Base-by-base conservation (phyloP, 2,113 vertebrate species). In the Uria aalge region DNA sequence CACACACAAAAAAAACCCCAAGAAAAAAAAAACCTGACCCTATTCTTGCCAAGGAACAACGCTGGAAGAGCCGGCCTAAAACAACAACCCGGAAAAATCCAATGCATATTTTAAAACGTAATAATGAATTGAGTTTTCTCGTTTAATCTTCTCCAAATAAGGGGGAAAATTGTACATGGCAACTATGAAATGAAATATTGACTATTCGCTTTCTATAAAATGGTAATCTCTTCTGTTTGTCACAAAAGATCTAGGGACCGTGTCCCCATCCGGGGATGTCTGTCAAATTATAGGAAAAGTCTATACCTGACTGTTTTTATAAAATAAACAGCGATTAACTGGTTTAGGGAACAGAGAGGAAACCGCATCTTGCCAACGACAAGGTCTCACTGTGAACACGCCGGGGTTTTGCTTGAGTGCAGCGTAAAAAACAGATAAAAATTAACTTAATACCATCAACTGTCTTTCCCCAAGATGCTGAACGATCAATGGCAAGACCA, bases 41-140 rank as follows among this genome's bases (percentile, higher is more conserved):
- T 55, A 4, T 59, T 79, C 50, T 43, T 66, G 45, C 45, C 62
- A 48, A 71, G 15, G 29, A 95, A 59, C 8, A n/a, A 74, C 81
- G 75, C 48, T 88, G 92, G 59, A 40, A 59, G 67, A 79, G 8
- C 47, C 7, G 2, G 24, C 80, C 96, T 96, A 81, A 94, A 93
- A 91, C 43, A 77, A 79, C 23, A 75, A 55, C 11, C 62, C 0
- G 1, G 23, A 62, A 59, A 79, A 92, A 87, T 68, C 56, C 77
- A 76, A 55, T 84, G 82, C 34, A 59, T 75, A 43, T 76, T 87
- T 92, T 55, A 55, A 92, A 73, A 59, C 8, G n/a, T 13, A 60
- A 92, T 93, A 94, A 95, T 66, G 32, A 88, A 94, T 93, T 95
- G 91, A 95, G 89, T 96, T 95, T 92, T 96, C 96, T 94, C 73